A percentile compares a stretch with the other conserved stretches of the same genome.
Conservation (phyloP, 2,797 vertebrate species). For the Lagocephalus sceleratus region DNA sequence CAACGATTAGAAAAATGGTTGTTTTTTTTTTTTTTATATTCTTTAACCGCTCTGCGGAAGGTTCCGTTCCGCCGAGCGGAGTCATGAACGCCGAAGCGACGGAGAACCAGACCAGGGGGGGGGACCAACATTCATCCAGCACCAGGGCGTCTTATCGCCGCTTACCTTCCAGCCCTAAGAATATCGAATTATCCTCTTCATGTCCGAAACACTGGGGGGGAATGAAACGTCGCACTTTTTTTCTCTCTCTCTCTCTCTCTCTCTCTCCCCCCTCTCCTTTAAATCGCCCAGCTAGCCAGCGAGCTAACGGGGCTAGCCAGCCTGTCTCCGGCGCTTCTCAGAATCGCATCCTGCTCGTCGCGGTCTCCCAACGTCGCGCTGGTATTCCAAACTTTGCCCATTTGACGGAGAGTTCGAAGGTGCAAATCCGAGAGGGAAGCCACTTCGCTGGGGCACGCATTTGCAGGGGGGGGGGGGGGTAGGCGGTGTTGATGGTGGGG, state of each 20-base stretch:
- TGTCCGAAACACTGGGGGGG: slow-evolving; percentile 76
- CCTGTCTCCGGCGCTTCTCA: slow-evolving; percentile 72
- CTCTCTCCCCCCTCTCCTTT: no score
- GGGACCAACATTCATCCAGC: slow-evolving; percentile 11
- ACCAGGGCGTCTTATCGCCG: slow-evolving; percentile 24
- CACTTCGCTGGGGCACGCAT: slow-evolving; percentile 55
- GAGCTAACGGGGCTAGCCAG: slow-evolving; percentile 71
- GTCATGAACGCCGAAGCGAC: slow-evolving; percentile 70
- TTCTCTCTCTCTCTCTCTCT: no score
- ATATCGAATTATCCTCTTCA: slow-evolving; percentile 81
- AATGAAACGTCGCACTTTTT: slow-evolving; percentile 76
- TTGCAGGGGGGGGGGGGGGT: no score
- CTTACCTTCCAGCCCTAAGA: slow-evolving; percentile 82
- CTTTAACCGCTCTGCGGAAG: slow-evolving; percentile 15
- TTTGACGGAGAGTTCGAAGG: slow-evolving; percentile 62
- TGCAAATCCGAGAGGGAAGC: slow-evolving; percentile 66
- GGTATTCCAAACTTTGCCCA: slow-evolving; percentile 73
- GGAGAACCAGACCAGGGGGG: slow-evolving; percentile 50
- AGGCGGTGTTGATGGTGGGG: no score
- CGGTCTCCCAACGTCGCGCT: slow-evolving; percentile 65
- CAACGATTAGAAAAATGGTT: not conserved
- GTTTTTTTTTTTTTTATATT: slow-evolving; percentile 2
- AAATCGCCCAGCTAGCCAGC: slow-evolving; percentile 70
- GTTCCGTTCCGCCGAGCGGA: slow-evolving; percentile 51
- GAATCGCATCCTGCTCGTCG: slow-evolving; percentile 67